Base-by-base conservation (phyloP, 2,888 invertebrate genomes). In the Megalurothrips usitatus region DNA sequence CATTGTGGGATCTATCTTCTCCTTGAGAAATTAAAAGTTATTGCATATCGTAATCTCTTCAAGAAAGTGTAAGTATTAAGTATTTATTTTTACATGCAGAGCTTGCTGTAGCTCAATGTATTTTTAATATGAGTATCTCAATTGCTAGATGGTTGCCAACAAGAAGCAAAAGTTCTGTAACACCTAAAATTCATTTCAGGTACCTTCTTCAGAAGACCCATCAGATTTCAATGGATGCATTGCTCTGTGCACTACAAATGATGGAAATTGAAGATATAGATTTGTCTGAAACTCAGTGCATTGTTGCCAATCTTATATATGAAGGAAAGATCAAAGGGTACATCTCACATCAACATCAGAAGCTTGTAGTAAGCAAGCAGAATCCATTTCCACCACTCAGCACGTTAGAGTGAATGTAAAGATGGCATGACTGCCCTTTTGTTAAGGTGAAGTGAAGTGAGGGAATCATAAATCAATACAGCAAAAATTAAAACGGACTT, bases 301-400 rank as follows among this genome's bases (percentile, higher is more conserved):
- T 99, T 85, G 92, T 99, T 4, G 97, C 98, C 1, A 99, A 98
- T 89, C 91, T 99, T 81, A 99, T 99, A 85, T 96, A 92, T 86
- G 97, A 98, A 88, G 96, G 96, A 43, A 98, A 97, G 89, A 96
- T 99, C 84, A 98, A 98, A 87, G 99, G 99, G 0, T 99, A 99
- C 87, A 97, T 99, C 86, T 98, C 98, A 0, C 94, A 97, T 88
- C 95, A 96, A 85, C 98, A 99, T 88, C 94, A 97, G 87, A 98
- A 98, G 88, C 91, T 99, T 81, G 99, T 99, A 79, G 95, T 99
- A 79, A 98, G 98, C 85, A 99, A 99, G 87, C 95, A 96, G 86
- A 97, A 96, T 89, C 95, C 99, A 0, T 99, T 99, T 87, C 99
- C 99, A 10, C 83, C 84, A 79, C 83, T 86, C 0, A 85, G 84